These are phyloP conservation scores for Cerceris rybyensis DNA, from an alignment of 2,888 invertebrate genomes.

Conservation along the genomic window DNA sequence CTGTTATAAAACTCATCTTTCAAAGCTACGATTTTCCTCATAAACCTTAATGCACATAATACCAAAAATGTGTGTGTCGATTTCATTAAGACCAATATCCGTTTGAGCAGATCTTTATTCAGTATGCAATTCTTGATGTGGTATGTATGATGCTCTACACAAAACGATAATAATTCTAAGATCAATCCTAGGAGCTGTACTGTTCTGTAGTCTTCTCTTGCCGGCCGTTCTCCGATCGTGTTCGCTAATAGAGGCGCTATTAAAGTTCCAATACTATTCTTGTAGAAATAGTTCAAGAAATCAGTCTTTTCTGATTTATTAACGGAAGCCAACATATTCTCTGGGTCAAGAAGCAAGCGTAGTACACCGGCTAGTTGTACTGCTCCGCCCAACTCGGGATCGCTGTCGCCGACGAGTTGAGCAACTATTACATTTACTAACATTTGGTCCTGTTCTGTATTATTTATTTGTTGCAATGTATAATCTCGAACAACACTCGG, in stretches of 20 bases:
- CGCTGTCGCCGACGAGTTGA: constrained; percentile 98
- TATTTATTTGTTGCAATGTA: constrained; percentile 95
- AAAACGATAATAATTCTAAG: constrained; percentile 97
- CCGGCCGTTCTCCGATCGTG: constrained; percentile 94
- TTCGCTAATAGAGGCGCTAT: constrained; percentile 97
- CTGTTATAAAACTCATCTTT: constrained; percentile 99
- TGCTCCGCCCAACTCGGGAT: constrained; percentile 98
- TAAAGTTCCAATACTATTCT: constrained; percentile 97
- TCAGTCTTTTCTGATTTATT: constrained; percentile 99
- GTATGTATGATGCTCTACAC: constrained; percentile 99
- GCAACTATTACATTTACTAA: constrained; percentile 98
- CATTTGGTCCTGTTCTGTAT: constrained; percentile 96
- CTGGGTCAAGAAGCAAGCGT: constrained; percentile 96
- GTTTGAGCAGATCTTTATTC: constrained; percentile 96
- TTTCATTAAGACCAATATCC: constrained; percentile 97
- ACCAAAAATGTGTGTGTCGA: constrained; percentile 98
- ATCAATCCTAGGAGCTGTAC: constrained; percentile 97
- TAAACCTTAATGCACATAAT: constrained; percentile 96
- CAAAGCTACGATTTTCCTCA: constrained; percentile 97
- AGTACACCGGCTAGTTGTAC: constrained; percentile 98
- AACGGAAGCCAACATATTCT: constrained; percentile 97
- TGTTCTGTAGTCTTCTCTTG: constrained; percentile 97
- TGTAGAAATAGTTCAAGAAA: constrained; percentile 99
- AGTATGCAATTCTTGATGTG: constrained; percentile 99
- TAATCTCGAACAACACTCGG: constrained; percentile 98